Base-by-base conservation (phyloP, 2,888 invertebrate genomes). In the Synanthedon andrenaeformis region DNA sequence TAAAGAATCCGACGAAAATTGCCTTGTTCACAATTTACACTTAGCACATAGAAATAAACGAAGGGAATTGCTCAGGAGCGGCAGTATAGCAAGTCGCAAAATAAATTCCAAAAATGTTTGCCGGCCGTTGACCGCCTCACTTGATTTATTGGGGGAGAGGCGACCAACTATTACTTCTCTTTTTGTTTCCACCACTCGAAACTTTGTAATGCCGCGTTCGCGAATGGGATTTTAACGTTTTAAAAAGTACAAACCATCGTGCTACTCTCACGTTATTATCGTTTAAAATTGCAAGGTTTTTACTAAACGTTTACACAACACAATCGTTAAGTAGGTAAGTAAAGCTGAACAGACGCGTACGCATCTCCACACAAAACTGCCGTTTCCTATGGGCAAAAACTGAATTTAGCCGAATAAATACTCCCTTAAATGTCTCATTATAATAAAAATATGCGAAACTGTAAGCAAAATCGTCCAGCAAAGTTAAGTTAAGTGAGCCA, bases 141-240 rank as follows among this genome's bases (percentile, higher is more conserved):
- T 75, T 85, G 86, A 88, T 88, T 88, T 87, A 87, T 86, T 75
- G 79, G 66, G 72, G 75, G 76, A 76, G 77, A 72, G 72, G 64
- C 63, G 59, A 65, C 74, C 71, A 76, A 84, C 84, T 84, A 83
- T 83, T 76, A 77, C 79, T 75, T 70, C 63, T 59, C 60, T 62
- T 85, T 84, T 84, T 79, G 79, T 81, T 74, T 74, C 65, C 62
- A 63, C 62, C 63, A 62, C 62, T 70, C 69, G 72, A 70, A 65
- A 76, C 79, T 82, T 80, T 81, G 78, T 76, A 65, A 64, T 60
- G 65, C 66, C 69, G 69, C 41, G 55, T 52, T 42, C 54, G 59
- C 63, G 64, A 66, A 63, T 63, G 58, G 66, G 66, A 73, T 72
- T 74, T 76, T 71, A 67, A 69, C 23, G 6, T 17, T 17, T 49